Evolutionary conservation across 2,888 invertebrate species (phyloP), one percentile per base, ranked within the genome.

Genomic region (Sericinus montela): DNA sequence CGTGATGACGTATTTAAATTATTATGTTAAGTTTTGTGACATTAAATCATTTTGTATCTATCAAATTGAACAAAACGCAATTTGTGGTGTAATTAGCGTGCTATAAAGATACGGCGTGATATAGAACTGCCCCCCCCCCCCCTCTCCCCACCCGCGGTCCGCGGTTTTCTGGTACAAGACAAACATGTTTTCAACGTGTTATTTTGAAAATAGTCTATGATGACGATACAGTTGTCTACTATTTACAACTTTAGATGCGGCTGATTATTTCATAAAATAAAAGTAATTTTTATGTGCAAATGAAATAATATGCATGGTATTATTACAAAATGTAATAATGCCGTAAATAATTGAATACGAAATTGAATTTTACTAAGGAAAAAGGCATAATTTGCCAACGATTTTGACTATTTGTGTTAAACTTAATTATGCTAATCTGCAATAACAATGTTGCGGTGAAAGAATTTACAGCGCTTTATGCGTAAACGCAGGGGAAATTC

Each of bases 401-500:
- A 25, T 23, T 23, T 23, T 23, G 23, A 8, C 25, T 4, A 25
- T 25, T 25, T 7, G 1, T 4, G 8, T 5, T 25, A 25, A 8
- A 25, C 1, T 7, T 25, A 25, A 19, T 32, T 32, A 32, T 11
- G 2, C 11, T 32, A 32, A 9, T 11, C 10, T 19, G 8, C 11
- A 23, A 19, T 19, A 19, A 11, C 10, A 16, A 7, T 37, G 7
- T 14, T 8, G 11, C 3, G 15, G 2, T 15, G 6, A 23, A 38
- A 25, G 6, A 15, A 34, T 38, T 34, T 23, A 16, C 16, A 14
- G 28, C 35, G 35, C 32, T 32, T 11, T 32, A 41, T 16, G 41
- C 50, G 51, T 55, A 50, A 50, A 51, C 53, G 55, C 48, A 52
- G 54, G 56, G 53, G 56, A 61, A 62, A 59, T 54, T 56, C 55